These are phyloP conservation scores for Mesochorus sp. DNA, from an alignment of 2,888 invertebrate species.

Conservation along the genomic window DNA sequence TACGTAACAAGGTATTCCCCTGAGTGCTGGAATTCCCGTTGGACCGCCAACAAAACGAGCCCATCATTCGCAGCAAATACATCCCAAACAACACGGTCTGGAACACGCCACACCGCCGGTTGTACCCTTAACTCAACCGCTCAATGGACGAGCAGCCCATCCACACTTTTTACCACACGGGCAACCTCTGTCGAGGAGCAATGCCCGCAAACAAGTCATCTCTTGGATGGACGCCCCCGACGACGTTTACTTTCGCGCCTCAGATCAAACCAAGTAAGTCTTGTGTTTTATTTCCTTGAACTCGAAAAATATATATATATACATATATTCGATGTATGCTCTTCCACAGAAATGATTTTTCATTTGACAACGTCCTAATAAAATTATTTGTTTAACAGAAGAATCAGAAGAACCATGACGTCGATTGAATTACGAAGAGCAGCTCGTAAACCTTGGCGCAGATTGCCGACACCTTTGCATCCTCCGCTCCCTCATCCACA, in stretches of 20 bases:
- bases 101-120: constrained; percentile 74
- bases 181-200: constrained; percentile 90
- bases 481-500: constrained; percentile 73
- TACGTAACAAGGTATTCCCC: constrained; percentile 75
- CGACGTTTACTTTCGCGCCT: constrained; percentile 97
- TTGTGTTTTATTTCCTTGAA: background rate
- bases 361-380: background rate
- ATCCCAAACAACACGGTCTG: constrained; percentile 76
- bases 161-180: constrained; percentile 78
- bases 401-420: constrained; percentile 91
- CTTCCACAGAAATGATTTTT: background rate
- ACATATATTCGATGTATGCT: background rate
- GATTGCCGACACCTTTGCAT: constrained; percentile 81
- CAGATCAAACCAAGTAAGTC: constrained; percentile 93
- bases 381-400: constrained; percentile 84
- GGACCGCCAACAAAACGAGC: constrained; percentile 90
- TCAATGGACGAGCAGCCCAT: constrained; percentile 78
- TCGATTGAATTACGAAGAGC: constrained; percentile 91
- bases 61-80: constrained; percentile 76
- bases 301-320: background rate
- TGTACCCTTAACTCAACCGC: constrained; percentile 76
- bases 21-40: constrained; percentile 76
- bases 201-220: constrained; percentile 92
- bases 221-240: constrained; percentile 99
- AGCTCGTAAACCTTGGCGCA: constrained; percentile 93